A percentile compares a stretch with the other conserved stretches of the same genome.
Conservation (phyloP, 2,888 invertebrate genomes). For the Sabellastarte sp. region DNA sequence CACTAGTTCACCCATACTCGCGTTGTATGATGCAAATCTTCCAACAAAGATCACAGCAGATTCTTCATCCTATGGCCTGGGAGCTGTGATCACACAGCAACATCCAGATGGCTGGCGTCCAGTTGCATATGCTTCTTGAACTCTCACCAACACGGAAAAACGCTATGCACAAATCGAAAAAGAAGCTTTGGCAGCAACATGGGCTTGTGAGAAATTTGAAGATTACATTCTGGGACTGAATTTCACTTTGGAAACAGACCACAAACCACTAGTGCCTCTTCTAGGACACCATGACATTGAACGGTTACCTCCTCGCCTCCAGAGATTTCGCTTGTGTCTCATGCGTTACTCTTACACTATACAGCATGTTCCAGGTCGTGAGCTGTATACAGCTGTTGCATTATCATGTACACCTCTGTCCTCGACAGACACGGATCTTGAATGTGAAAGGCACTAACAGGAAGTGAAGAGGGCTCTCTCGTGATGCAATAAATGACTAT, state of each 20-base stretch:
- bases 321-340: not conserved
- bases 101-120: constrained; percentile 7
- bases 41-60: constrained; percentile 13
- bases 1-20: constrained; percentile 9
- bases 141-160: constrained; percentile 10
- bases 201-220: not conserved
- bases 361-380: no score
- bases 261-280: not conserved
- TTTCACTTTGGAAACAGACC: not conserved
- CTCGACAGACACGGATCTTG: no score
- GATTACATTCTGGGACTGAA: not conserved
- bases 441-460: no score
- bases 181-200: no score
- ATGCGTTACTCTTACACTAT: no score
- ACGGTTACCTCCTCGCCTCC: not conserved
- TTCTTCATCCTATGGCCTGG: constrained; percentile 12
- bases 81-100: constrained; percentile 10
- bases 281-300: not conserved
- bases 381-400: no score
- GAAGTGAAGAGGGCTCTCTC: no score
- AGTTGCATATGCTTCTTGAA: constrained; percentile 10
- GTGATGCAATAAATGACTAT: no score
- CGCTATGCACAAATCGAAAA: constrained; percentile 19
- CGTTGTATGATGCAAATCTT: constrained; percentile 12
- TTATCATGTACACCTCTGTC: no score